Evolutionary conservation across 2,113 vertebrate genomes (phyloP), one percentile per base, ranked within the genome.

Genomic region (Crotophaga sulcirostris): DNA sequence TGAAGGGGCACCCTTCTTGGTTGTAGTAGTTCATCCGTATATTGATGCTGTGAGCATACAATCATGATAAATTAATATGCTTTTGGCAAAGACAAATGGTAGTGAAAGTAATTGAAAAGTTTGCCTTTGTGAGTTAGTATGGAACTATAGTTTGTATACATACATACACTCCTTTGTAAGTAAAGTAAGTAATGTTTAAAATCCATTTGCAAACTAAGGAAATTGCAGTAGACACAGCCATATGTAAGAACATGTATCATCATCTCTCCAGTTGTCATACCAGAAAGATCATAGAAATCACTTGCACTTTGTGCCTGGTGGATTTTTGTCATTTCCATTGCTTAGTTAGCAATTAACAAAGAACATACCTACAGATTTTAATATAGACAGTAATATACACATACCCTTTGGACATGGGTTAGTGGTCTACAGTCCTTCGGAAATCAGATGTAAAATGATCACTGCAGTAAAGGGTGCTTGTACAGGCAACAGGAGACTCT

Each of bases 211-310:
- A 86, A 49, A 66, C 21, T 38, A 0, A 24, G 31, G 56, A 55
- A 72, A 42, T 31, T 66, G 16, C 2, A 0, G 18, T 21, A 70
- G 56, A 31, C 28, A 44, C 26, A 60, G 11, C n/a, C 52, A 25
- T 10, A 26, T 0, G 0, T 66, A 33, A 70, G n/a, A 59, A 67
- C 1, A 1, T n/a, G 28, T 55, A 10, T 42, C 42, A 54, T 28
- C 6, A 7, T 58, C 13, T 74, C 49, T 80, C 19, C 29, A 68
- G 6, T 34, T 75, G 47, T 58, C n/a, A 59, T 25, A 34, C 14
- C 20, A 52, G 51, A 69, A 81, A 64, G 36, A 52, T 47, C 33
- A 86, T 51, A 86, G n/a, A 54, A 49, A 34, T 52, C 58, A 47
- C 44, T 81, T 62, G 34, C 21, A 47, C 44, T 76, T 76, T 66